These are phyloP conservation scores for Lepeophtheirus salmonis DNA, from an alignment of 1,140 invertebrate species.

Conservation along the genomic window DNA sequence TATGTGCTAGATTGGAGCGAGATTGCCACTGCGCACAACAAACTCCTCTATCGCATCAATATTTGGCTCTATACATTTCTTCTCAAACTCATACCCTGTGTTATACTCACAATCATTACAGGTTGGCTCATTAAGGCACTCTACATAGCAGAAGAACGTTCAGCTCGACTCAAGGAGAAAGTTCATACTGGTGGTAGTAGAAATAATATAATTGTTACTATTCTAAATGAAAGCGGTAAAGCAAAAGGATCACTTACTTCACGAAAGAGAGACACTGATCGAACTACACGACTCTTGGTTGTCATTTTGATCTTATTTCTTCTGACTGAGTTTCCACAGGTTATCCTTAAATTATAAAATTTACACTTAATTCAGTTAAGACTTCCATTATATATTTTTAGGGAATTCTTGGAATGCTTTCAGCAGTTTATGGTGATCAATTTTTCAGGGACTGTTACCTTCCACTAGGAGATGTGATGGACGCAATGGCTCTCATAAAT, in stretches of 20 bases:
- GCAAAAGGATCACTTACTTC: too few relatives aligned
- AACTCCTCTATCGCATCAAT: constrained; percentile 30
- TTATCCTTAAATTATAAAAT: not conserved
- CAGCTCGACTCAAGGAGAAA: constrained; percentile 19
- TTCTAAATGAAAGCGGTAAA: too few relatives aligned
- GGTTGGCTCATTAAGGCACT: constrained; percentile 50
- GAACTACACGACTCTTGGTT: constrained; percentile 39
- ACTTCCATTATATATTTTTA: too few relatives aligned
- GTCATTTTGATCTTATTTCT: constrained; percentile 33
- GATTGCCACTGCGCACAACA: constrained; percentile 26
- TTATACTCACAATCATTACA: constrained; percentile 58
- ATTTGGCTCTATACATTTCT: constrained; percentile 45
- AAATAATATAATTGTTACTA: too few relatives aligned
- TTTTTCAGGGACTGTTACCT: constrained; percentile 49
- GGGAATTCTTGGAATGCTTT: constrained; percentile 23
- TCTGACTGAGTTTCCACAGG: constrained; percentile 47
- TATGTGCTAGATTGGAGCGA: constrained; percentile 28
- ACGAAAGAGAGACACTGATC: constrained; percentile 22
- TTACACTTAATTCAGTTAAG: too few relatives aligned
- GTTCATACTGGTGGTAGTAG: too few relatives aligned
- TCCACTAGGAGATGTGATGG: constrained; percentile 70
- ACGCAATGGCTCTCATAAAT: constrained; percentile 72
- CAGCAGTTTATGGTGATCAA: constrained; percentile 21
- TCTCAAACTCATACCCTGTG: constrained; percentile 63
- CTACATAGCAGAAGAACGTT: constrained; percentile 27